Base-by-base conservation (phyloP, 2,888 invertebrate species). In the Cabera pusaria region DNA sequence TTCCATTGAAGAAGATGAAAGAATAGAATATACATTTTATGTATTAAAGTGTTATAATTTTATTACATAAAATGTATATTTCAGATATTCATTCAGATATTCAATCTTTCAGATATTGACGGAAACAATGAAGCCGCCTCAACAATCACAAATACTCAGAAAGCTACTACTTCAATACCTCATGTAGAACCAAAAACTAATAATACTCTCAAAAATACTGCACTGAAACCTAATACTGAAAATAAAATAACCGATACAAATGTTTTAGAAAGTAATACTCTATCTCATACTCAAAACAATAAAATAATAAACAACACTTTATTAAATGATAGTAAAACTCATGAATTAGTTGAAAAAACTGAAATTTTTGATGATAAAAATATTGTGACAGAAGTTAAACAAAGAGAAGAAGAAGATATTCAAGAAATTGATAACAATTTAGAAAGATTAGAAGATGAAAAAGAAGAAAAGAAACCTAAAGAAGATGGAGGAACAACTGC, bases 61-160 rank as follows among this genome's bases (percentile, higher is more conserved):
- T n/a, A n/a, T n/a, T n/a, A n/a, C n/a, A n/a, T n/a, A n/a, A n/a
- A n/a, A n/a, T n/a, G n/a, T n/a, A n/a, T n/a, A n/a, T n/a, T n/a
- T n/a, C n/a, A n/a, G n/a, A n/a, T n/a, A n/a, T n/a, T n/a, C 2
- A 11, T 20, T 1, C 3, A 20, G 6, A 3, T 6, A 5, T 9
- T 10, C 12, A 5, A 20, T 17, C 2, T 73, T 70, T 6, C 70
- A 84, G 85, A 84, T 59, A 70, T 85, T 18, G 81, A 84, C 7
- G 79, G 76, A 0, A 80, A 74, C 14, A 75, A 64, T 28, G 62
- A 66, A 20, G 51, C 45, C 36, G 4, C n/a, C n/a, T 2, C 14
- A 4, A 14, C 2, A 14, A 14, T 14, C n/a, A 40, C 21, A n/a
- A 39, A 34, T 4, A 38, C 31, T 17, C 38, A 40, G 31, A 26